Evolutionary conservation across 37 sponge, comb jelly and placozoan species (phyloP).

Genomic region (Beroe forskalii): DNA sequence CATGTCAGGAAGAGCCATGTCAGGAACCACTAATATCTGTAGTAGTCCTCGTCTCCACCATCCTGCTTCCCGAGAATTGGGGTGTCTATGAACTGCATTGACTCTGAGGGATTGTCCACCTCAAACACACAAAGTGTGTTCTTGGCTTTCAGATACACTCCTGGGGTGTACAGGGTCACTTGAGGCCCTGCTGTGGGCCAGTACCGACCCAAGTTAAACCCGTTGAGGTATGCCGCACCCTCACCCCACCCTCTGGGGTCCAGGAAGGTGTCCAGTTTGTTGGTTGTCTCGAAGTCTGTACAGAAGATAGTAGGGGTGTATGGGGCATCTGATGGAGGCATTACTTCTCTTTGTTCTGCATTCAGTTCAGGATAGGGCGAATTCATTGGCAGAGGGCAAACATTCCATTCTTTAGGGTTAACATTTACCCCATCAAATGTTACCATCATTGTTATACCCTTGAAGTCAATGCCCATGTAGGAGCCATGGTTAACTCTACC

Average conservation of each 20-base stretch:
- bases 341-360: not conserved
- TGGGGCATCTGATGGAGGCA: not conserved
- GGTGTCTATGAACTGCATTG: not conserved
- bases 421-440: not conserved
- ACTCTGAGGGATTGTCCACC: not conserved
- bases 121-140: slow-evolving; percentile 4
- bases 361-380: not conserved
- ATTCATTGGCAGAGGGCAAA: not conserved
- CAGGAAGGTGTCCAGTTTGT: not conserved
- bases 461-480: slow-evolving; percentile 32
- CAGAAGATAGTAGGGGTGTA: not conserved
- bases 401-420: not conserved
- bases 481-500: slow-evolving; percentile 81
- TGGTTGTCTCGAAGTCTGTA: not conserved
- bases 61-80: slow-evolving; percentile 3
- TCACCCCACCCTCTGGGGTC: slow-evolving; percentile 78
- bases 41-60: no score
- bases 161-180: slow-evolving; percentile 85
- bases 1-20: no score
- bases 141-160: not conserved
- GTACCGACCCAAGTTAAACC: slow-evolving; percentile 85
- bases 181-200: slow-evolving; percentile 87
- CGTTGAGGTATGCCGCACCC: slow-evolving; percentile 84
- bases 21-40: no score
- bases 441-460: slow-evolving; percentile 10